Base-by-base conservation (phyloP, 2,113 vertebrate species). In the Aleadryas rufinucha region DNA sequence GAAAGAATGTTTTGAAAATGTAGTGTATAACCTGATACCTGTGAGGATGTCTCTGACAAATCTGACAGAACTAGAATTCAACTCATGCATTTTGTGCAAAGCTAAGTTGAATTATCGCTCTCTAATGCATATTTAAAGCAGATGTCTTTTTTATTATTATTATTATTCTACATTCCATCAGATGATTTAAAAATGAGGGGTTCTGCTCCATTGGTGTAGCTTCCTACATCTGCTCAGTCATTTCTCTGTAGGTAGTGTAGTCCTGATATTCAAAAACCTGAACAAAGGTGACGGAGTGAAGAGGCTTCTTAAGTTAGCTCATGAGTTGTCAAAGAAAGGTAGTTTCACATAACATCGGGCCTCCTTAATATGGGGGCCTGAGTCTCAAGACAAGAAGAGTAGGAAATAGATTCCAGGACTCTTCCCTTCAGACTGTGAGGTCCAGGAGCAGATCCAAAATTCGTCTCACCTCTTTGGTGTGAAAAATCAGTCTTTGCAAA, bases 121-220 rank as follows among this genome's bases (percentile, higher is more conserved):
- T 83, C 18, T 77, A 69, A 87, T 69, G 65, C 81, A 89, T 93
- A 79, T 89, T 89, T 87, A 61, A 96, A 89, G 57, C 63, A 89
- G 81, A 64, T 49, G 42, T 37, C 0, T 3, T 63, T 89, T 87
- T 72, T n/a, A n/a, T 37, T 75, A 65, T 45, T n/a, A 33, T 68
- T 57, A 10, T 24, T 21, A 64, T 57, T 68, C 69, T 59, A 33
- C 26, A 52, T 93, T 85, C 65, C 11, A 61, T 54, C 19, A 65
- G 41, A 60, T 78, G 12, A 53, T 79, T 82, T 49, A 1, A 44
- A 89, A 87, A 57, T 19, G 7, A 50, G 35, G 8, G 16, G 8
- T 12, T 87, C 19, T 75, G 10, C 65, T 89, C 12, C 31, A 12
- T 5, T 82, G 49, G 6, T 33, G 26, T 56, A 57, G 37, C 21